Evolutionary conservation across 2,113 vertebrate genomes (phyloP).

Genomic region (Heterochromis multidens): DNA sequence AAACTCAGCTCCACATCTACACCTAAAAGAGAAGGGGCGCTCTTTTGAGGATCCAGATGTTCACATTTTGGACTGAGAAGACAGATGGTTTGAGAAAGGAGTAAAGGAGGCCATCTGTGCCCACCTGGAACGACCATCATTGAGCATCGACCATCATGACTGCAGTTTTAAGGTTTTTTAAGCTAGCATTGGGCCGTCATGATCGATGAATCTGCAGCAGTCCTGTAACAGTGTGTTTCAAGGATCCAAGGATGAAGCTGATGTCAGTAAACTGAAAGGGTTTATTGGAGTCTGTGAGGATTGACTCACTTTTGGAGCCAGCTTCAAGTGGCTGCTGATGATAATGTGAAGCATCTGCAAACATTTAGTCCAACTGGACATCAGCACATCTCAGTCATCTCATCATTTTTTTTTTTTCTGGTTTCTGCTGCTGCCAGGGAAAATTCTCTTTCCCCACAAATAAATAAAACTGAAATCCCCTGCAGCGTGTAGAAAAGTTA

Average conservation of each 20-base stretch:
- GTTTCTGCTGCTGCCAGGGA: neutral
- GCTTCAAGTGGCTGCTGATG: neutral
- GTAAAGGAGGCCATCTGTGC: neutral
- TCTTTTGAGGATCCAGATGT: neutral
- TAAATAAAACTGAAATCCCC: neutral
- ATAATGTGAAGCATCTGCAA: neutral
- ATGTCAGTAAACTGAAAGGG: neutral
- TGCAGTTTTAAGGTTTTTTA: neutral
- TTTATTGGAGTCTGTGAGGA: accelerated
- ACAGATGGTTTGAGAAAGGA: neutral
- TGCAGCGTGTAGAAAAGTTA: neutral
- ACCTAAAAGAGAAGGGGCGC: neutral
- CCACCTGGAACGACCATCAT: neutral
- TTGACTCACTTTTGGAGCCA: neutral
- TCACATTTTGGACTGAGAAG: neutral
- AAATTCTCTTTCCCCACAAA: neutral
- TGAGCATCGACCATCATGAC: too few relatives aligned
- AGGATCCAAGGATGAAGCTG: neutral
- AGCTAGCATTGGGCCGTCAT: neutral
- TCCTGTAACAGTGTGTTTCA: neutral
- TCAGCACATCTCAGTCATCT: neutral
- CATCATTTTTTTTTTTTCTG: neutral
- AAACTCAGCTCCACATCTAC: neutral
- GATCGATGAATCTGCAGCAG: neutral
- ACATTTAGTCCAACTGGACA: neutral